Conservation (phyloP, 2,888 invertebrate species). For the Trichogramma dendrolimi region DNA sequence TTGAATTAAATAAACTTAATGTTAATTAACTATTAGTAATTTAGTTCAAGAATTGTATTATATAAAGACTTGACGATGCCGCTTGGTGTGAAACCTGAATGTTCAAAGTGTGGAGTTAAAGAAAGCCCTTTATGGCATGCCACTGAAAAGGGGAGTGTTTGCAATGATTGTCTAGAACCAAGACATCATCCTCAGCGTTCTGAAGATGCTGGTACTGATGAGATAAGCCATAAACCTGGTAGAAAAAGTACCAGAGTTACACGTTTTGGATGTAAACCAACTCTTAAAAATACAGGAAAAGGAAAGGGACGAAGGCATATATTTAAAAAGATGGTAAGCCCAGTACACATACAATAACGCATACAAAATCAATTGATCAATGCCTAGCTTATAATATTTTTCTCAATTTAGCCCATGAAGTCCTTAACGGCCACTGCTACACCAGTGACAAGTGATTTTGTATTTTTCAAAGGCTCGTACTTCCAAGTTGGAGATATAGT, state of each 20-base stretch:
- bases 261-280: slow-evolving; percentile 58
- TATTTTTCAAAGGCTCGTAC: slow-evolving; percentile 77
- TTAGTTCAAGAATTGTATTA: background rate
- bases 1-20: too few relatives aligned
- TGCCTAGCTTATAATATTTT: slow-evolving; percentile 6
- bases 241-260: slow-evolving; percentile 51
- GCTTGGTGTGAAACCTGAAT: slow-evolving; percentile 60
- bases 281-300: slow-evolving; percentile 50
- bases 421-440: slow-evolving; percentile 78
- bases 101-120: slow-evolving; percentile 66
- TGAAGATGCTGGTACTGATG: slow-evolving; percentile 34
- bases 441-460: slow-evolving; percentile 73
- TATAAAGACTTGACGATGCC: slow-evolving; percentile 44
- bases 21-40: background rate
- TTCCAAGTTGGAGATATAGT: slow-evolving; percentile 90
- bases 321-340: slow-evolving; percentile 65
- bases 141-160: slow-evolving; percentile 70
- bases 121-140: slow-evolving; percentile 75
- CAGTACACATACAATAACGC: background rate
- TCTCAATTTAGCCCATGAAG: slow-evolving; percentile 62
- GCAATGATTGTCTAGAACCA: slow-evolving; percentile 66
- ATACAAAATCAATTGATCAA: background rate
- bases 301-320: slow-evolving; percentile 74
- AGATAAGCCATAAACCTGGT: background rate
- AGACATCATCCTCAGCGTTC: slow-evolving; percentile 33